Evolutionary conservation across 2,113 vertebrate species (phyloP), one percentile per base, ranked within the genome.

Genomic region (Hippoglossus stenolepis): DNA sequence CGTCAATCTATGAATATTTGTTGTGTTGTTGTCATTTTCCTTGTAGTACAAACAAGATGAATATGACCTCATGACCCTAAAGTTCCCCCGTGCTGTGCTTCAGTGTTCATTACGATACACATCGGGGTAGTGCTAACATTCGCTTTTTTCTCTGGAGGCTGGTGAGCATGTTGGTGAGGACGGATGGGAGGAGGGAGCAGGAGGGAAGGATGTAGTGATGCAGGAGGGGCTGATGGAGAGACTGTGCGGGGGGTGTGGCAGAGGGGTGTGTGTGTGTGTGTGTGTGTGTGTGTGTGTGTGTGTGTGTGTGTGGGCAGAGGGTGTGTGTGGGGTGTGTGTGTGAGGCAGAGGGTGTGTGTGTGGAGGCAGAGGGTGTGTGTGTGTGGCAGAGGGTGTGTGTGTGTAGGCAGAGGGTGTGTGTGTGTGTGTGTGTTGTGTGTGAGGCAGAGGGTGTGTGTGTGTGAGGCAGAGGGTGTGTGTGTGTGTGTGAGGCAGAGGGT

Each of bases 171-270:
- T 18, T 70, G 45, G 40, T 59, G 9, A 3, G 38, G 65, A 11
- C 43, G n/a, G 62, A 62, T 4, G 24, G 49, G 51, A 54, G 35
- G 38, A 62, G 68, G 24, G 49, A 68, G 35, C 18, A 47, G 51
- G 24, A 61, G 72, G 43, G 45, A 62, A 13, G 26, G 73, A 61
- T 53, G 51, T 60, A 45, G 45, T 62, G 69, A 70, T 74, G 49
- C 35, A 63, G 31, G 12, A 64, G 18, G 68, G 67, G 78, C 53
- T 75, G 70, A 79, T 77, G 70, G 59, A 79, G 65, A 14, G 53
- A 65, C 38, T 63, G 65, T 45, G 23, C n/a, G 23, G 23, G 23
- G 23, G 23, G 23, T n/a, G n/a, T n/a, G n/a, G n/a, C n/a, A n/a
- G n/a, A 2, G 23, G 23, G 23, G 23, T 1, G 23, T 7, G 40